Percentiles rank a stretch among this genome's conserved stretches.
These are phyloP conservation scores for Artibeus jamaicensis DNA, from an alignment of 2,797 vertebrate species.

Conservation along the genomic window DNA sequence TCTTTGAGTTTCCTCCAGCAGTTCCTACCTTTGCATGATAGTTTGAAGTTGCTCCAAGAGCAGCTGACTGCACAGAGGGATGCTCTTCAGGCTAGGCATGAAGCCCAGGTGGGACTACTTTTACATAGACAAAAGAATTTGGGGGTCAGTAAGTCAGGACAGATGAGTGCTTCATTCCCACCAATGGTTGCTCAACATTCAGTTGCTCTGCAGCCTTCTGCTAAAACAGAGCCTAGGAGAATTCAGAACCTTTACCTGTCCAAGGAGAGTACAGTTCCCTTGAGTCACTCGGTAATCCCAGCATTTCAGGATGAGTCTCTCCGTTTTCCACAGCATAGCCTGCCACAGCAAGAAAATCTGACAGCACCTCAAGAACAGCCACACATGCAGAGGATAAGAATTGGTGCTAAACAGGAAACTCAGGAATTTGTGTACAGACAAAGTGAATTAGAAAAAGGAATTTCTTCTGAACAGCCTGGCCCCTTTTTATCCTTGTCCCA, in stretches of 20 bases:
- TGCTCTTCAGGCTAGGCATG: slow-evolving; percentile 73
- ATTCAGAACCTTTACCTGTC: slow-evolving; percentile 19
- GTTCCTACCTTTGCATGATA: slow-evolving; percentile 80
- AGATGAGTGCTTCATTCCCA: not conserved
- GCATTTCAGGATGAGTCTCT: not conserved
- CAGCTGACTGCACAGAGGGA: slow-evolving; percentile 78
- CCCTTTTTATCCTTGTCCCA: not conserved
- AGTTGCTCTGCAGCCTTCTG: not conserved
- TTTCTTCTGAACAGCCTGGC: slow-evolving; percentile 16
- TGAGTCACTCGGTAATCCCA: not conserved
- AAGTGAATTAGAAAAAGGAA: slow-evolving; percentile 18
- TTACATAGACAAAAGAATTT: slow-evolving; percentile 70
- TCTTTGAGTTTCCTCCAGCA: slow-evolving; percentile 76
- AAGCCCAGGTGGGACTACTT: slow-evolving; percentile 76
- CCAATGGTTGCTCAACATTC: not conserved
- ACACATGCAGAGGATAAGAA: not conserved
- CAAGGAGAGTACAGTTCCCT: not conserved
- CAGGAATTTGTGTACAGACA: slow-evolving; percentile 14
- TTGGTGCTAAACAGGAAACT: not conserved
- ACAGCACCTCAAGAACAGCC: not conserved
- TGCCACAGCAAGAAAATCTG: slow-evolving; percentile 23
- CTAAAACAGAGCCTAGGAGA: slow-evolving; percentile 23
- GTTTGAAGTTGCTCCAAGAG: slow-evolving; percentile 80
- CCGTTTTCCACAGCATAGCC: not conserved
- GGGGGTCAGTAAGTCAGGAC: slow-evolving; percentile 74